Base-by-base conservation (phyloP, 2,888 invertebrate genomes). In the Pristionchus entomophagus region DNA sequence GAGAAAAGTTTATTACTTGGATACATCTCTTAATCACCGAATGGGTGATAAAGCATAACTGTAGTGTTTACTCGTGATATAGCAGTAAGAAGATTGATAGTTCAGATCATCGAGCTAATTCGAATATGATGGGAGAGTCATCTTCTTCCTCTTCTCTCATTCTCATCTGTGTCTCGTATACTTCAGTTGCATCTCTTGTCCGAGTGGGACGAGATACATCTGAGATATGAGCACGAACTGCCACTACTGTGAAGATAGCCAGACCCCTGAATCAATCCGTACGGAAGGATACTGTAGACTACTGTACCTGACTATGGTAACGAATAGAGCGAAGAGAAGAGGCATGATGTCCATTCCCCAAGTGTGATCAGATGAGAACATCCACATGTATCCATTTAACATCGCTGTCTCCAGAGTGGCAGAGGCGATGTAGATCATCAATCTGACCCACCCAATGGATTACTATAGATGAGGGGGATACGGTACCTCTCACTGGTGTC, bases 111-210 rank as follows among this genome's bases (percentile, higher is more conserved):
- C 86, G 83, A 10, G 88, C 88, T 53, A 91, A 73, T 78, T 90
- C 90, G 56, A 90, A 91, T 59, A 91, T 89, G 19, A 91, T 88
- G 32, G 91, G 91, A 26, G 89, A 88, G n/a, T 91, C 90, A 77
- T 91, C 91, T 29, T 89, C 90, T 29, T 89, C 90, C 8, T 87
- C 88, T 26, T 88, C 85, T 17, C 82, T 59, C 82, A 82, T 82
- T 59, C 82, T 56, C 85, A 85, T 81, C 35, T 91, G 89, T 22
- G 86, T 86, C 19, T 89, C 89, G 56, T 90, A 89, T 6, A 91
- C 88, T 84, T 90, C 90, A 22, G 89, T 88, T 17, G 89, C 90
- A 35, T 90, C 90, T n/a, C 90, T 87, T 5, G 88, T 88, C 49
- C 89, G 84, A 29, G 89, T 87, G 8, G 89, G 90, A 17, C 82